phyloP scores from a whole-genome alignment of 1,140 invertebrate species.

The Anagrus nilaparvatae region DNA sequence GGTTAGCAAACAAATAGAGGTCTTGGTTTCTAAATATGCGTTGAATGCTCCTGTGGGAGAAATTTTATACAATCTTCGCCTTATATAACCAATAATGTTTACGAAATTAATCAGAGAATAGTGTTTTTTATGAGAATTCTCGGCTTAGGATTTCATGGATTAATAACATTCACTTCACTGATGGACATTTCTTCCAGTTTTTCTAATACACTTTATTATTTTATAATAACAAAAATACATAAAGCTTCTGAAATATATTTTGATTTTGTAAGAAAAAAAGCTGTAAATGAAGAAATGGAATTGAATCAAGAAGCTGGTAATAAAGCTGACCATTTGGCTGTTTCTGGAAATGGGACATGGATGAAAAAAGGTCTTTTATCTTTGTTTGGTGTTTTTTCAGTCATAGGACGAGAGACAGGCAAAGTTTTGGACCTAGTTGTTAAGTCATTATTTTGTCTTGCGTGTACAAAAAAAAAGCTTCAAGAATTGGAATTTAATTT shows the following conservation, averaged over 20 bases:
- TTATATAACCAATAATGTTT: neutral
- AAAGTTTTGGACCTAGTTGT: constrained; percentile 5
- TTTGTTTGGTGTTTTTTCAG: constrained; percentile 1
- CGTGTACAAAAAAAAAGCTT: neutral
- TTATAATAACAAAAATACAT: neutral
- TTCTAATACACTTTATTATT: neutral
- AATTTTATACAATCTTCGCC: constrained; percentile 1
- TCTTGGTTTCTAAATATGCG: neutral
- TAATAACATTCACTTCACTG: neutral
- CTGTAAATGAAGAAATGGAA: constrained; percentile 4
- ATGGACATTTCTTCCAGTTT: constrained; percentile 6
- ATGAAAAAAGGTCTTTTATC: constrained; percentile 3
- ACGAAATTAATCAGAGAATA: constrained; percentile 9
- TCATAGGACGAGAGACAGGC: neutral
- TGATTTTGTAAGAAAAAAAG: constrained; percentile 2
- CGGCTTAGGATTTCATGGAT: neutral
- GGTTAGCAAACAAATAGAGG: constrained; percentile 1
- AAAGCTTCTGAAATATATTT: neutral
- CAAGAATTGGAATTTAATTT: neutral
- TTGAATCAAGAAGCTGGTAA: constrained; percentile 6
- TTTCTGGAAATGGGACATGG: constrained; percentile 8
- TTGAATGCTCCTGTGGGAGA: neutral
- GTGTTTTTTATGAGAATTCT: constrained; percentile 1
- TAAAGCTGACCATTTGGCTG: neutral
- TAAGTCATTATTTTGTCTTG: constrained; percentile 1